These are phyloP conservation scores for Polypterus senegalus DNA, from an alignment of 2,113 vertebrate species.

Conservation along the genomic window DNA sequence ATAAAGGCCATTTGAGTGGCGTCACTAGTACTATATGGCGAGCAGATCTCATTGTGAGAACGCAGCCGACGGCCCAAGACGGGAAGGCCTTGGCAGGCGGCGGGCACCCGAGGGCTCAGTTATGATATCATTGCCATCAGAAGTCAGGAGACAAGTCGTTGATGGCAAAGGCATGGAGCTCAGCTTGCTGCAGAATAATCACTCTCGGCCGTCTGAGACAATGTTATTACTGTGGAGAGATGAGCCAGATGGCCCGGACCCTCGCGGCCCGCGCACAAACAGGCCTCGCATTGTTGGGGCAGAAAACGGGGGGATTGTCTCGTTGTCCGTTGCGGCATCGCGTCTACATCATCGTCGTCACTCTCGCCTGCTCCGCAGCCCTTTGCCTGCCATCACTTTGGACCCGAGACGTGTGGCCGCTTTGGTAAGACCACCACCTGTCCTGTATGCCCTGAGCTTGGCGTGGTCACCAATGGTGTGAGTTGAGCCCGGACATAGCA, in stretches of 20 bases:
- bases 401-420: too few species aligned
- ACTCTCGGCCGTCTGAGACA: conserved; percentile 33
- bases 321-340: conserved; percentile 34
- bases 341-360: conserved; percentile 21
- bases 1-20: conserved; percentile 45
- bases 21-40: conserved; percentile 48
- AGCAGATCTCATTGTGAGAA: conserved; percentile 51
- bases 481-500: too few species aligned
- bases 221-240: conserved; percentile 51
- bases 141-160: conserved; percentile 22
- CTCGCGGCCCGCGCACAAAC: conserved; percentile 43
- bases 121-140: conserved; percentile 28
- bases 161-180: conserved; percentile 21
- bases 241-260: conserved; percentile 54
- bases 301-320: conserved; percentile 42
- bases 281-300: conserved; percentile 43
- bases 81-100: too few species aligned
- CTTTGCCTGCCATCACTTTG: too few species aligned
- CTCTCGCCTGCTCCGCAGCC: too few species aligned
- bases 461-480: too few species aligned
- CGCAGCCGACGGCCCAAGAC: too few species aligned
- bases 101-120: background rate
- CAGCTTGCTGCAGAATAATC: conserved; percentile 26
- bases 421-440: too few species aligned
- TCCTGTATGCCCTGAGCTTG: too few species aligned